phyloP scores from a whole-genome alignment of 2,797 vertebrate genomes.

The Pygocentrus nattereri region DNA sequence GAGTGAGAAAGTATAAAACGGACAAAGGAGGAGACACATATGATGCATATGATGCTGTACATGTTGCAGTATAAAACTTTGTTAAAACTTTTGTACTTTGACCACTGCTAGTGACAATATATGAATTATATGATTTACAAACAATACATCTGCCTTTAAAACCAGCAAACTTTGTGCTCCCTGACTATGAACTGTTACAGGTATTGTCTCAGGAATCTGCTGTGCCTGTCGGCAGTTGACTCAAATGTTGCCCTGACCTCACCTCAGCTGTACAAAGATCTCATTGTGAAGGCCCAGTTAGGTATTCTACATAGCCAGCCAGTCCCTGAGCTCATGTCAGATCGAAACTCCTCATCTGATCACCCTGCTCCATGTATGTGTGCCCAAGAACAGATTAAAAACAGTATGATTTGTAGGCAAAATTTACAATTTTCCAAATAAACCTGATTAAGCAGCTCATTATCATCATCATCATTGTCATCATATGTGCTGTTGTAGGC shows the following conservation, averaged over 20 bases:
- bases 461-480: no score
- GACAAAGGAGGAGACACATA: slow-evolving; percentile 6
- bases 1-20: slow-evolving; percentile 56
- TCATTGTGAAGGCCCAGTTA: slow-evolving; percentile 36
- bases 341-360: background rate
- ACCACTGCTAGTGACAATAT: no score
- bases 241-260: slow-evolving; percentile 43
- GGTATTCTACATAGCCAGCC: slow-evolving; percentile 24
- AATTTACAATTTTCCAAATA: no score
- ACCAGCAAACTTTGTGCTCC: background rate
- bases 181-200: background rate
- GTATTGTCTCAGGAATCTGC: slow-evolving; percentile 17
- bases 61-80: no score
- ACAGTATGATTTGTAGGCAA: no score
- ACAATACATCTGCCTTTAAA: background rate
- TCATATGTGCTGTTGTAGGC: no score
- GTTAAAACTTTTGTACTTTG: no score
- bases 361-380: background rate
- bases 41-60: background rate
- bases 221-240: slow-evolving; percentile 11
- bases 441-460: no score
- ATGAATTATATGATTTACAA: no score
- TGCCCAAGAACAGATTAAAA: background rate
- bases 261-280: slow-evolving; percentile 40
- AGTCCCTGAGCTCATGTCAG: background rate